Percentiles rank a stretch among this genome's conserved stretches.
These are phyloP conservation scores for Meghimatium bilineatum DNA, from an alignment of 2,888 invertebrate species.

Conservation along the genomic window DNA sequence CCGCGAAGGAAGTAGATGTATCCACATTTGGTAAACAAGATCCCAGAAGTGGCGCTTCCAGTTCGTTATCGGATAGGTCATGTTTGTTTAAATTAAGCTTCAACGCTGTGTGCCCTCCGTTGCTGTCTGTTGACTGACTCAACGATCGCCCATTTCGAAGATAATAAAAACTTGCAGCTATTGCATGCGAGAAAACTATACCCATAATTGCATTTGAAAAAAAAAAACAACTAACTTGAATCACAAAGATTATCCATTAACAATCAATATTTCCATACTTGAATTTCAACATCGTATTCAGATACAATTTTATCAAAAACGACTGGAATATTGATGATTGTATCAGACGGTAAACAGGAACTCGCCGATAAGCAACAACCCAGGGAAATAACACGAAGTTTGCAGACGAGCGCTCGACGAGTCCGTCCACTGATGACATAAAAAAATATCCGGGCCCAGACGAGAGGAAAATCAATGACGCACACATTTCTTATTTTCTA, in stretches of 20 bases:
- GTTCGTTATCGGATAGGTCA: background rate
- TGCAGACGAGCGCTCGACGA: background rate
- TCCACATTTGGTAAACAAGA: background rate
- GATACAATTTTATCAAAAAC: background rate
- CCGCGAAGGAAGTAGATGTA: background rate
- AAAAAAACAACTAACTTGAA: background rate
- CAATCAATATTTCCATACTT: background rate
- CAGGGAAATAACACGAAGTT: background rate
- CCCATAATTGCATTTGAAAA: background rate
- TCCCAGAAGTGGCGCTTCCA: background rate
- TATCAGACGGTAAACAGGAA: background rate
- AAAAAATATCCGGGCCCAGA: background rate
- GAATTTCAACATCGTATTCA: background rate
- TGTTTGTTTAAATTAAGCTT: background rate
- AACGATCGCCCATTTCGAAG: background rate
- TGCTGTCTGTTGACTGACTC: background rate
- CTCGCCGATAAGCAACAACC: background rate
- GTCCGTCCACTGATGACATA: background rate
- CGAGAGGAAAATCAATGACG: background rate
- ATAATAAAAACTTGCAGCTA: slow-evolving; percentile 1
- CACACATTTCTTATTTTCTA: background rate
- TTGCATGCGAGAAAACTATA: slow-evolving; percentile 3
- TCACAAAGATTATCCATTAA: background rate
- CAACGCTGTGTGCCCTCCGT: background rate
- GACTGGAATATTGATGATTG: background rate